phyloP scores from a whole-genome alignment of 2,888 invertebrate species.

The Pristionchus entomophagus region DNA sequence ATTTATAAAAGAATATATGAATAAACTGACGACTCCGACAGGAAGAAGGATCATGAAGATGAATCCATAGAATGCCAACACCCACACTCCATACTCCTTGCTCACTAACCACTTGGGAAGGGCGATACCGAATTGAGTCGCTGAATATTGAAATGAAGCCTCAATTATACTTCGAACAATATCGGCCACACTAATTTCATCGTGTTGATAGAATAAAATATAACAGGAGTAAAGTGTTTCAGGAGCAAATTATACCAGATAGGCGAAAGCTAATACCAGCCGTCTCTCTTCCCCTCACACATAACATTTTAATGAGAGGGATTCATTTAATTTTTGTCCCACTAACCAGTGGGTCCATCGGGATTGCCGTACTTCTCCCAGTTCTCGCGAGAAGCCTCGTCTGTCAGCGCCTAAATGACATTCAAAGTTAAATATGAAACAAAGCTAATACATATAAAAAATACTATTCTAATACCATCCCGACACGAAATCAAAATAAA shows the following conservation, averaged over 20 bases:
- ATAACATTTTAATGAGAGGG: too few relatives aligned
- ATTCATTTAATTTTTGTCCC: too few relatives aligned
- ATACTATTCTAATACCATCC: too few relatives aligned
- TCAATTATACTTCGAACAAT: too few relatives aligned
- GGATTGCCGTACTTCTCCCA: slow-evolving; percentile 99
- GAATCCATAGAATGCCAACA: slow-evolving; percentile 92
- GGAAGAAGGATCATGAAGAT: slow-evolving; percentile 96
- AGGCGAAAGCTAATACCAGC: too few relatives aligned
- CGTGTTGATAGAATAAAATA: too few relatives aligned
- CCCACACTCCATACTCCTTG: slow-evolving; percentile 97
- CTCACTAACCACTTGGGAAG: slow-evolving; percentile 99
- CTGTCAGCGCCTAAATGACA: slow-evolving; percentile 85
- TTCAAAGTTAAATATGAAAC: neutral
- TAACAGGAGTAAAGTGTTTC: too few relatives aligned
- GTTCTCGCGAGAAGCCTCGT: slow-evolving; percentile 95
- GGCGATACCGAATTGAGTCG: slow-evolving; percentile 99
- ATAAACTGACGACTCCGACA: slow-evolving; percentile 80
- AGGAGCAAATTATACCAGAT: too few relatives aligned
- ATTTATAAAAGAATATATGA: neutral
- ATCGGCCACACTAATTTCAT: too few relatives aligned
- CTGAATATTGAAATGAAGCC: slow-evolving; percentile 79
- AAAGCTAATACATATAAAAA: too few relatives aligned
- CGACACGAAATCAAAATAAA: too few relatives aligned
- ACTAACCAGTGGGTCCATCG: slow-evolving; percentile 90
- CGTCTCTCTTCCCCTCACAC: too few relatives aligned